These are phyloP conservation scores for Mastacembelus armatus DNA, from an alignment of 2,797 vertebrate genomes.

Conservation along the genomic window DNA sequence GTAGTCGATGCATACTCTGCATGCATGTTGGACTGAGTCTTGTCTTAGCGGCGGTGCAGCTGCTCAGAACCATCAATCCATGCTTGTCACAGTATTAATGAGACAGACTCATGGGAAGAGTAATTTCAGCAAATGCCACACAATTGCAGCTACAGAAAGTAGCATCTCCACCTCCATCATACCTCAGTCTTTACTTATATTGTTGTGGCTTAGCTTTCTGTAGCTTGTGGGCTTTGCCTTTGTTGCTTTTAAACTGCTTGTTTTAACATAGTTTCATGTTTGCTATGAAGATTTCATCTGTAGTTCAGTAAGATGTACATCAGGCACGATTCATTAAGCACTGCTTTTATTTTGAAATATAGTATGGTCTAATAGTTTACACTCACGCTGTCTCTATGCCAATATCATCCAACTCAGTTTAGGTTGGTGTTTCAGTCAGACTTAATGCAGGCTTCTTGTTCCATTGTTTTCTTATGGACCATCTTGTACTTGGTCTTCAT, in stretches of 20 bases:
- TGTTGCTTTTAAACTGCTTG: neutral
- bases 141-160: slow-evolving; percentile 11
- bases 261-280: neutral
- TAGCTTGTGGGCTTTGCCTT: neutral
- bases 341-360: neutral
- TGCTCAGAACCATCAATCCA: slow-evolving; percentile 31
- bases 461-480: slow-evolving; percentile 60
- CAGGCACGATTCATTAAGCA: too few relatives aligned
- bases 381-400: neutral
- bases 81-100: slow-evolving; percentile 3
- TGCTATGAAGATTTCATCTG: neutral
- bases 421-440: slow-evolving; percentile 9
- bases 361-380: neutral
- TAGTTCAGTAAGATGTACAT: neutral
- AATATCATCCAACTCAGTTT: neutral
- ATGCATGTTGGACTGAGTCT: neutral
- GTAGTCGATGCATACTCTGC: neutral
- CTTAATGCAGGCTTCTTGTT: slow-evolving; percentile 45
- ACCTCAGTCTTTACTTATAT: too few relatives aligned
- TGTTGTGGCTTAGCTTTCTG: too few relatives aligned
- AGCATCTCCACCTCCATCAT: too few relatives aligned
- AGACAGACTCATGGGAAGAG: neutral
- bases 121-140: slow-evolving; percentile 7
- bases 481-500: slow-evolving; percentile 74
- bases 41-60: slow-evolving; percentile 21